Evolutionary conservation across 1,140 invertebrate genomes (phyloP).

Genomic region (Dreissena polymorpha): DNA sequence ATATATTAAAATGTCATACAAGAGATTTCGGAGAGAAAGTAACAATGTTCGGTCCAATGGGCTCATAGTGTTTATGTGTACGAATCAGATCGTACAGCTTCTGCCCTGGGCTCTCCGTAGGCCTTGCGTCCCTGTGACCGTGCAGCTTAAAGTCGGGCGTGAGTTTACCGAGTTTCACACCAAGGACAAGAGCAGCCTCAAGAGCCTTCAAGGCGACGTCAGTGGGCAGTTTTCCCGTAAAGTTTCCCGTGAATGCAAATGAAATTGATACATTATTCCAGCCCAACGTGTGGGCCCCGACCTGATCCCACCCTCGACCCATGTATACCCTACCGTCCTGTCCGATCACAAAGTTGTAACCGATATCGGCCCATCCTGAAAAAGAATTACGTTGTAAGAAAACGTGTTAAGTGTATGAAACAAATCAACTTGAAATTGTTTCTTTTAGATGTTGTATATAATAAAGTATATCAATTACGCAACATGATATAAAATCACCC

Average conservation of each 20-base stretch:
- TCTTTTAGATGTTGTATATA: not conserved
- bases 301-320: slow-evolving; percentile 9
- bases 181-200: slow-evolving; percentile 48
- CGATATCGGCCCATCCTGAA: slow-evolving; percentile 19
- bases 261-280: slow-evolving; percentile 84
- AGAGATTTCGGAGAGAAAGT: no score
- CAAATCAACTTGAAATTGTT: not conserved
- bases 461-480: not conserved
- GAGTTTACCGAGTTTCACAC: slow-evolving; percentile 29
- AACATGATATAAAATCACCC: not conserved
- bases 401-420: not conserved
- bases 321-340: slow-evolving; percentile 5
- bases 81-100: slow-evolving; percentile 81
- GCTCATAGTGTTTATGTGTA: slow-evolving; percentile 80
- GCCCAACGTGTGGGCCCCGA: not conserved
- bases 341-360: slow-evolving; percentile 17
- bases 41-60: not conserved
- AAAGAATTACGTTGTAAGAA: not conserved
- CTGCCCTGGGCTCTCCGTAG: slow-evolving; percentile 40
- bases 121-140: slow-evolving; percentile 52
- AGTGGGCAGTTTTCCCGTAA: slow-evolving; percentile 42
- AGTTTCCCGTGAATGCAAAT: slow-evolving; percentile 83
- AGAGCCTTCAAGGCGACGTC: slow-evolving; percentile 38
- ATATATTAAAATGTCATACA: no score
- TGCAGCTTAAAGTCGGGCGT: slow-evolving; percentile 34